Percentiles rank a stretch among this genome's conserved stretches.
Evolutionary conservation across 2,113 vertebrate species (phyloP).

Genomic region (Calidris pygmaea): DNA sequence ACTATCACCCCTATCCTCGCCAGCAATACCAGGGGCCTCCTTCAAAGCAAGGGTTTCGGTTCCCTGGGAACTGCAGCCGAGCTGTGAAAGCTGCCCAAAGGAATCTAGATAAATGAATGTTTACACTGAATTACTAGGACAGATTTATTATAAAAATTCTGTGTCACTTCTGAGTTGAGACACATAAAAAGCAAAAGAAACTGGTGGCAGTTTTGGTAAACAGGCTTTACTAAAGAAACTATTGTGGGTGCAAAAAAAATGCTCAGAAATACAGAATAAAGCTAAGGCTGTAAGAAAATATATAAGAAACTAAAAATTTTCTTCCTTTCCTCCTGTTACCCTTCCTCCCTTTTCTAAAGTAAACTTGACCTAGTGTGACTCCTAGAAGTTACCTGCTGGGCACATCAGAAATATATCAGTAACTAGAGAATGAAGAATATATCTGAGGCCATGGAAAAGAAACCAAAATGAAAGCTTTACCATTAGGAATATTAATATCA

Average conservation of each 20-base stretch:
- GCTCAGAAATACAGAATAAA: neutral
- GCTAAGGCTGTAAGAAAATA: neutral
- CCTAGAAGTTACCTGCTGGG: conserved; percentile 42
- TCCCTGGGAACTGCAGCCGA: neutral
- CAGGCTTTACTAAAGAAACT: neutral
- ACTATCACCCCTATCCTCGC: neutral
- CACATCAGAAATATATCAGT: conserved; percentile 46
- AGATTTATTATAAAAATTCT: neutral
- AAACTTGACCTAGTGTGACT: conserved; percentile 31
- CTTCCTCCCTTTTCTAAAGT: neutral
- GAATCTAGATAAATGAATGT: neutral
- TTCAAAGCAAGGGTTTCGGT: neutral
- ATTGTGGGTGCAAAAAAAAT: accelerated
- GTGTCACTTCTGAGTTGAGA: neutral
- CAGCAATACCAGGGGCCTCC: neutral
- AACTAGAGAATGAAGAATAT: conserved; percentile 40
- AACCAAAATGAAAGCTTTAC: conserved; percentile 36
- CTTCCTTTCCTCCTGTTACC: neutral
- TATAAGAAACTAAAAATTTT: neutral
- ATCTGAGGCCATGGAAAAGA: neutral
- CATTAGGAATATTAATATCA: conserved; percentile 26
- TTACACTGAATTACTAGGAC: neutral
- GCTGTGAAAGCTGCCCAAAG: neutral
- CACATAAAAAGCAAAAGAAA: neutral
- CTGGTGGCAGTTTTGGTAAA: neutral